Conservation (phyloP, 2,888 invertebrate genomes). For the Tigriopus californicus region DNA sequence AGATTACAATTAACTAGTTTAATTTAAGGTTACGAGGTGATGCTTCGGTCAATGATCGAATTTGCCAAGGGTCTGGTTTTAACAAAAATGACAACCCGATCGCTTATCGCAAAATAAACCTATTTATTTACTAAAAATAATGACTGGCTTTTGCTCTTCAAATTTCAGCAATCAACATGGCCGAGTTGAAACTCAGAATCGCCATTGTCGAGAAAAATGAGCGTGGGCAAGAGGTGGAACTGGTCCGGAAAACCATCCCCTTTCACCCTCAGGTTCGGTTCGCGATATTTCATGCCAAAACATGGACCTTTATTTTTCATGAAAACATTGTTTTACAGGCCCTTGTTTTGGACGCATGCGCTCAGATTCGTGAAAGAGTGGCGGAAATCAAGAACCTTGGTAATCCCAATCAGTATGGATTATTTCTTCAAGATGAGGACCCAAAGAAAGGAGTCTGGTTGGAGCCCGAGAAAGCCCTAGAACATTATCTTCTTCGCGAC, state of each 20-base stretch:
- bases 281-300: not conserved
- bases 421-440: constrained; percentile 91
- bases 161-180: constrained; percentile 32
- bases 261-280: constrained; percentile 11
- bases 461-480: constrained; percentile 76
- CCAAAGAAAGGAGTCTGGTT: constrained; percentile 93
- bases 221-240: constrained; percentile 15
- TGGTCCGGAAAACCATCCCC: constrained; percentile 12
- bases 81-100: too few species aligned
- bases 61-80: too few species aligned
- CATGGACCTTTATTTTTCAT: too few species aligned
- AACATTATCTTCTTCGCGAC: constrained; percentile 87
- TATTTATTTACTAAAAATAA: too few species aligned
- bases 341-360: constrained; percentile 8
- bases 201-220: constrained; percentile 62
- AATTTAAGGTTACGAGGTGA: too few species aligned
- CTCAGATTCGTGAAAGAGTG: constrained; percentile 4
- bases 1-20: too few species aligned
- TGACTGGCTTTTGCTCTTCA: not conserved
- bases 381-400: constrained; percentile 9
- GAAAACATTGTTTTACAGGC: not conserved
- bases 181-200: constrained; percentile 59
- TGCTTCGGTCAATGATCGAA: too few species aligned
- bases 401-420: constrained; percentile 47
- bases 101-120: too few species aligned